Evolutionary conservation across 2,797 vertebrate species (phyloP).

Genomic region (Apogon talboti): DNA sequence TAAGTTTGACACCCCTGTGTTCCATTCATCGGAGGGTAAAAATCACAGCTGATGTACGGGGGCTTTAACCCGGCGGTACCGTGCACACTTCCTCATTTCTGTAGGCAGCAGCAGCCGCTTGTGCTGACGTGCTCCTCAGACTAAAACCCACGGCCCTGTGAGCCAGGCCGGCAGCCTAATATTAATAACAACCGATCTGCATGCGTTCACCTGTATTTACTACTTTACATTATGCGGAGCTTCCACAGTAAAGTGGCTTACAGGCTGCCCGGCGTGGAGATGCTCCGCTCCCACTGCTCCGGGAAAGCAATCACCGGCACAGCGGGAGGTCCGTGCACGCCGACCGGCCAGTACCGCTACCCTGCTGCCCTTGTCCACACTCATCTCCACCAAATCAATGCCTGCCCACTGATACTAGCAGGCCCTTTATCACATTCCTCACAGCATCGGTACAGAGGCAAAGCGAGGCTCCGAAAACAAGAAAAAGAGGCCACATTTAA

Average conservation of each 20-base stretch:
- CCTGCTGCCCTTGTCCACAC: slow-evolving; percentile 54
- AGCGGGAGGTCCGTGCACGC: slow-evolving; percentile 55
- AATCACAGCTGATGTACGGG: neutral
- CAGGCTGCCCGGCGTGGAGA: slow-evolving; percentile 23
- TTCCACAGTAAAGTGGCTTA: neutral
- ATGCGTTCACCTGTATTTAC: slow-evolving; percentile 4
- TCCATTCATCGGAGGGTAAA: too few species aligned
- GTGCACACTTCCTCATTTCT: slow-evolving; percentile 65
- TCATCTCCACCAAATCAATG: slow-evolving; percentile 67
- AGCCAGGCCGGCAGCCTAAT: slow-evolving; percentile 60
- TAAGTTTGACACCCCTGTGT: too few species aligned
- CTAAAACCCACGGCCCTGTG: slow-evolving; percentile 44
- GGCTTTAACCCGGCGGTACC: slow-evolving; percentile 24
- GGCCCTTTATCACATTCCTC: slow-evolving; percentile 53
- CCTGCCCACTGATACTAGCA: slow-evolving; percentile 59
- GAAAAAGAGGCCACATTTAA: slow-evolving; percentile 19
- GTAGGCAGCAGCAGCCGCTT: slow-evolving; percentile 45
- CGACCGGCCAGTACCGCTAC: slow-evolving; percentile 30
- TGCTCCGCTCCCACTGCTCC: slow-evolving; percentile 26
- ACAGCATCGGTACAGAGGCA: slow-evolving; percentile 37
- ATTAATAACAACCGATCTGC: slow-evolving; percentile 23
- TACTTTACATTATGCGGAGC: slow-evolving; percentile 5
- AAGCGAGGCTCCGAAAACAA: neutral
- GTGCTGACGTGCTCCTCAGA: slow-evolving; percentile 75
- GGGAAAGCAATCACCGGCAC: slow-evolving; percentile 32